Base-by-base conservation (phyloP, 2,113 vertebrate genomes). In the Caretta caretta region DNA sequence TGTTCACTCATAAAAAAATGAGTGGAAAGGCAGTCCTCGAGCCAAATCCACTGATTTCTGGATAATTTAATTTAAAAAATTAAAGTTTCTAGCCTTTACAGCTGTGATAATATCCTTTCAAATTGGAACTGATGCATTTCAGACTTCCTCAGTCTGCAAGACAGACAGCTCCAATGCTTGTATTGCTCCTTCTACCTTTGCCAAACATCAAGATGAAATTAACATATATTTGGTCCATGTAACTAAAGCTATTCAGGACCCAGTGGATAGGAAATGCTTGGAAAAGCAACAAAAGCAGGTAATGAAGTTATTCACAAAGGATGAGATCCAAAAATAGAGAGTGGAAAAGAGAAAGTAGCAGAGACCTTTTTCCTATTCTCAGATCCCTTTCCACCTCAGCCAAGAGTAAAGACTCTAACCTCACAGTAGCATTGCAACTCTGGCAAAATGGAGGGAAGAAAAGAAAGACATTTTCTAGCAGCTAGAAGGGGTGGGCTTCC, bases 51-150 rank as follows among this genome's bases (percentile, higher is more conserved):
- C 29, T 88, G 24, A 75, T 38, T 83, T 50, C 35, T 0, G 1
- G 83, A 91, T 89, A 86, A 90, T 81, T 94, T 90, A 90, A 90
- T 89, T 13, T 5, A 84, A 84, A 82, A 84, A 42, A 78, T 38
- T 6, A 11, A 14, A 13, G 22, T 78, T 48, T 78, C 75, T 78
- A 78, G 24, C 38, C 75, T 48, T 27, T 78, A 27, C 12, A 78
- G 75, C 13, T 78, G 24, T 48, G 75, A 78, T 22, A 13, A 46
- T 6, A 81, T 20, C 80, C 49, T 93, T 95, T 42, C 84, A 96
- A 93, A 93, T 38, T 96, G 59, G 72, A 54, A 76, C 48, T 90
- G 91, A 85, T 51, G 89, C 0, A 0, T 62, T 82, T 48, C 49
- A 86, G 35, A 51, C 49, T 56, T 59, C 51, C 83, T 48, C 84